Base-by-base conservation (phyloP, 2,113 vertebrate species). In the Cavia porcellus region DNA sequence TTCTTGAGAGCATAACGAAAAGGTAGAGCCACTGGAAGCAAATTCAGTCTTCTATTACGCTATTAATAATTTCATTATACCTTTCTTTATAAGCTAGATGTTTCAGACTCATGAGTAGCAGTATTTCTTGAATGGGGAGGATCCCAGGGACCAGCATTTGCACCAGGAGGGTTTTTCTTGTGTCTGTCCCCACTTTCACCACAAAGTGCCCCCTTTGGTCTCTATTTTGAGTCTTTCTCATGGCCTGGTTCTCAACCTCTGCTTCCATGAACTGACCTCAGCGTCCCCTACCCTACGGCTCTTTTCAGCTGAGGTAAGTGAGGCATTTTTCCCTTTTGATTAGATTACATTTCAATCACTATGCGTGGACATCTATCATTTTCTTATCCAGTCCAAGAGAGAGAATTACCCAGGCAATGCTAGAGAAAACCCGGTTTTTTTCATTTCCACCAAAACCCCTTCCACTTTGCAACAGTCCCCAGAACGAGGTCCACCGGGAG, bases 221-320 rank as follows among this genome's bases (percentile, higher is more conserved):
- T 52, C 30, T 4, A 35, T 66, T 32, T 47, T 66, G 68, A 84
- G 45, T 7, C 28, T 81, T 15, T 8, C 42, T 35, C 17, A 12
- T 15, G 42, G 20, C 12, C 30, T 62, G 35, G 17, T 50, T 55
- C 79, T 45, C 4, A 38, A 50, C 9, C 0, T 11, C 14, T 6
- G 22, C 10, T 61, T 75, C 38, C 30, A 22, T 13, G 25, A 82
- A 91, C 52, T 38, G 45, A 57, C 32, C 55, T 77, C 52, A 50
- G 25, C 59, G 70, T 14, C 3, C 3, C 28, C 45, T n/a, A 8
- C 1, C 35, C 62, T 0, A 4, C 0, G 9, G 64, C 11, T 38
- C 45, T 80, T 84, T 88, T 12, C 86, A 61, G 10, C 7, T n/a
- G 47, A 91, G 59, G 22, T 32, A 94, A 38, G 5, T 30, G 35